Percentiles rank a stretch among this genome's conserved stretches.
Conservation (phyloP, 2,797 vertebrate genomes). For the Chaetodon trifasciatus region DNA sequence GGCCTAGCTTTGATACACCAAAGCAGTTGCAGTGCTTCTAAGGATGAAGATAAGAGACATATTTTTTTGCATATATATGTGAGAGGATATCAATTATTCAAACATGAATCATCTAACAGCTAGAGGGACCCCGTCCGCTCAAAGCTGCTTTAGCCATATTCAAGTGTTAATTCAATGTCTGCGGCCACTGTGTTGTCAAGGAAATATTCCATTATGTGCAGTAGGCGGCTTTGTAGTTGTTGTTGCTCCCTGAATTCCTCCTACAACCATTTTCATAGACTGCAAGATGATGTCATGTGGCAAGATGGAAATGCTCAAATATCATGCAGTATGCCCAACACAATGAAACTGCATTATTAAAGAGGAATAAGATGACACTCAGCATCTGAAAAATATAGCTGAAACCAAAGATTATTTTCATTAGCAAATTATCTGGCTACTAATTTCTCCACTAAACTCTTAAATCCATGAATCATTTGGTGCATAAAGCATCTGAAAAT, state of each 20-base stretch:
- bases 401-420: neutral
- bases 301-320: neutral
- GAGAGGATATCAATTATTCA: slow-evolving; percentile 51
- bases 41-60: slow-evolving; percentile 30
- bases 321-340: neutral
- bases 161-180: neutral
- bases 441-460: neutral
- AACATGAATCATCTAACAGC: neutral
- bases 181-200: neutral
- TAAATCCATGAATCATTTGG: no score
- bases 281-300: neutral
- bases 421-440: neutral
- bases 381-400: neutral
- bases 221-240: neutral
- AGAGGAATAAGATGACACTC: neutral
- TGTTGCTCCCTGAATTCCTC: neutral
- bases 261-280: neutral
- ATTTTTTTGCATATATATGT: slow-evolving; percentile 35
- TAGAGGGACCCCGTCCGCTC: neutral
- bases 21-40: slow-evolving; percentile 28
- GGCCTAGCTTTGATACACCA: slow-evolving; percentile 53
- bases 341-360: neutral
- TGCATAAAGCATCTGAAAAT: no score
- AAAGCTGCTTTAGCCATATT: neutral
- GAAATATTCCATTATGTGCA: neutral